Evolutionary conservation across 2,113 vertebrate genomes (phyloP), one percentile per base, ranked within the genome.

Genomic region (Thinocorus orbignyianus): DNA sequence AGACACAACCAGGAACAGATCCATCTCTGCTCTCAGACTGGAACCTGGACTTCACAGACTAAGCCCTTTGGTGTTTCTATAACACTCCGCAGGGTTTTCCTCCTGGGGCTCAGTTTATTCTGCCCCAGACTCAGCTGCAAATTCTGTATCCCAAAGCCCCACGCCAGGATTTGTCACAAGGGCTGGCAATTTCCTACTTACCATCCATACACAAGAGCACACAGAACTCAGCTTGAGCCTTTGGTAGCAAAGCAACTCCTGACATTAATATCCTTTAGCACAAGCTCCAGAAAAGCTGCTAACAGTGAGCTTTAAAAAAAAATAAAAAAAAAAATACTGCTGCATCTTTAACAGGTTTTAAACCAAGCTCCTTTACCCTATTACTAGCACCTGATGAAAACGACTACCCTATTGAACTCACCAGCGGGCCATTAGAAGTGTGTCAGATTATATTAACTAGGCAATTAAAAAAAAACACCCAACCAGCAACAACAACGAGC

Each of bases 381-480:
- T 93, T 92, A 94, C 73, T 66, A 88, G 81, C 70, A 95, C 71
- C 95, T 93, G 91, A 96, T 92, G 84, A 79, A 95, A 97, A 90
- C 22, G 33, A 94, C 88, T 92, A 90, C 71, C 54, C 93, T 95
- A 89, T 84, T 96, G 90, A 96, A 97, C 92, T 92, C 93, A 91
- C 90, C 93, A 76, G 95, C 16, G 52, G 64, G 79, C 86, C 85
- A 96, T 93, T 95, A 96, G 89, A 81, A 95, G 94, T 96, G 79
- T 92, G 91, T 94, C 93, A 95, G 81, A 92, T 96, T 96, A 93
- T 94, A 94, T 95, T 95, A 96, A 96, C 86, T 73, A 93, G 68
- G 95, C 94, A 97, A 93, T 96, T 94, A 97, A 87, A 96, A 96
- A 87, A 88, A 80, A 39, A 73, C 87, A 96, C 46, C 61, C 91